phyloP scores from a whole-genome alignment of 2,113 vertebrate species.

The Planiliza haematocheilus region DNA sequence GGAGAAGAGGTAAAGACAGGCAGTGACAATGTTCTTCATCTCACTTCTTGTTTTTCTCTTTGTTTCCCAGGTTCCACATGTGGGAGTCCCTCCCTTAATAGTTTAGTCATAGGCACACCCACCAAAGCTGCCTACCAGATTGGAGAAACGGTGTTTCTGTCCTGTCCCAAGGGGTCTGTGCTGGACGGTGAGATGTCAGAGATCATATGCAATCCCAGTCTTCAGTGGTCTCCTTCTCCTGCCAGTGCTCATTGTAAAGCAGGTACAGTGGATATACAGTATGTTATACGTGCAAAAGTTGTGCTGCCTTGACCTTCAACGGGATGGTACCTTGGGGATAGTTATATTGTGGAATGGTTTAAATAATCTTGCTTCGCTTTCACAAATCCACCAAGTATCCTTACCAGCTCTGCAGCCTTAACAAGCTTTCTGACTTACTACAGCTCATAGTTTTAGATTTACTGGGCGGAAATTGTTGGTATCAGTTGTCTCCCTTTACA shows the following conservation, averaged over 20 bases:
- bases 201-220: slow-evolving; percentile 88
- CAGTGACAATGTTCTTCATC: too few relatives aligned
- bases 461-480: too few relatives aligned
- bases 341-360: background rate
- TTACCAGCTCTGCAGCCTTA: background rate
- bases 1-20: too few relatives aligned
- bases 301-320: background rate
- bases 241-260: slow-evolving; percentile 75
- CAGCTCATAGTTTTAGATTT: background rate
- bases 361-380: background rate
- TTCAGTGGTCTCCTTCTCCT: slow-evolving; percentile 91
- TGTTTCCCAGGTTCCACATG: slow-evolving; percentile 81
- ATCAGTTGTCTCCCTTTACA: too few relatives aligned
- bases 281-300: background rate
- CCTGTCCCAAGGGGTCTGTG: slow-evolving; percentile 78
- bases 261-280: slow-evolving; percentile 70
- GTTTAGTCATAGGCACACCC: slow-evolving; percentile 78
- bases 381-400: too few relatives aligned
- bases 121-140: slow-evolving; percentile 83
- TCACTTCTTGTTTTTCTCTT: background rate
- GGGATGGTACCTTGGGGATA: background rate
- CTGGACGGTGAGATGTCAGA: slow-evolving; percentile 77
- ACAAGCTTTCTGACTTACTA: background rate
- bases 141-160: slow-evolving; percentile 87
- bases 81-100: slow-evolving; percentile 75